phyloP scores from a whole-genome alignment of 2,888 invertebrate genomes.

The Epicampocera succincta region DNA sequence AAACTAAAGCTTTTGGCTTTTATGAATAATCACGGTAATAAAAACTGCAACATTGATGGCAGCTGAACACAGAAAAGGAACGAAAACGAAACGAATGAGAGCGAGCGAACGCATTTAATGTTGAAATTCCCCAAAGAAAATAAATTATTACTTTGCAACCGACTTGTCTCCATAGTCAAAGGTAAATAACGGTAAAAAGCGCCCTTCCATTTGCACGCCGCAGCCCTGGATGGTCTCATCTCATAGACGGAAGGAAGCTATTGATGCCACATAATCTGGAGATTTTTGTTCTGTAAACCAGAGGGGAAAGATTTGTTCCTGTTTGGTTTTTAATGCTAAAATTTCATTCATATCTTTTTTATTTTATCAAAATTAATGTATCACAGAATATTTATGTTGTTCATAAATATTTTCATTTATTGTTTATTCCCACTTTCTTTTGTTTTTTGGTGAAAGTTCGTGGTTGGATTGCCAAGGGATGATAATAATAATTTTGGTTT shows the following conservation, averaged over 20 bases:
- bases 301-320: conserved; percentile 48
- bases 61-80: conserved; percentile 19
- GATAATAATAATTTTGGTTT: conserved; percentile 29
- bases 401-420: conserved; percentile 29
- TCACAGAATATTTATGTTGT: conserved; percentile 63
- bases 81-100: conserved; percentile 1
- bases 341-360: conserved; percentile 58
- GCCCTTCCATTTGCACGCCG: background rate
- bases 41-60: conserved; percentile 69
- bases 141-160: conserved; percentile 64
- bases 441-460: conserved; percentile 47
- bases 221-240: background rate
- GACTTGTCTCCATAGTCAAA: conserved; percentile 7
- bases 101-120: conserved; percentile 62
- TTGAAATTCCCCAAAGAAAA: conserved; percentile 69
- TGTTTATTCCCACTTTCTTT: background rate
- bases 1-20: conserved; percentile 52
- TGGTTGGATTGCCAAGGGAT: conserved; percentile 26
- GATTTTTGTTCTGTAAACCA: background rate
- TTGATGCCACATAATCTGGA: conserved; percentile 40
- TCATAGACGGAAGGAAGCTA: conserved; percentile 23
- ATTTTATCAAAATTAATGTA: conserved; percentile 59
- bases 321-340: conserved; percentile 32
- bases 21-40: conserved; percentile 71
- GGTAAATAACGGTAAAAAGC: background rate